Percentiles rank a stretch among this genome's conserved stretches.
These are phyloP conservation scores for Ciconia boyciana DNA, from an alignment of 2,113 vertebrate genomes.

Conservation along the genomic window DNA sequence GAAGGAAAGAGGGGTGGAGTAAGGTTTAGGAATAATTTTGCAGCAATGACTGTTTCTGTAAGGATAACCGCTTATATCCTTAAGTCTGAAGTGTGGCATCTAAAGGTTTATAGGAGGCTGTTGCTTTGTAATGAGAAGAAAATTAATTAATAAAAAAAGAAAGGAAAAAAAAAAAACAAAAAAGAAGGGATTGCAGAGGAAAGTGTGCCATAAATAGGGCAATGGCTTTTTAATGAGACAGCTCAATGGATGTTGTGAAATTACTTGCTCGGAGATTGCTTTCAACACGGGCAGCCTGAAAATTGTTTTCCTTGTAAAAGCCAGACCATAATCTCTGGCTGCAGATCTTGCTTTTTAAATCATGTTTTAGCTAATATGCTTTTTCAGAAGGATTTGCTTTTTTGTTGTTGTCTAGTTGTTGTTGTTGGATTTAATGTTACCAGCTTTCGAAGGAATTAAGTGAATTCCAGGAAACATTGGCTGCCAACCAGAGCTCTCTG, in stretches of 20 bases:
- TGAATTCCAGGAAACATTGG: conserved; percentile 38
- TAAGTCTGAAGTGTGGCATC: neutral
- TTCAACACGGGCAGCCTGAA: conserved; percentile 34
- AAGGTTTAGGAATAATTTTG: neutral
- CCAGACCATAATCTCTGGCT: conserved; percentile 25
- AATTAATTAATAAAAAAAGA: neutral
- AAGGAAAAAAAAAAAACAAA: neutral
- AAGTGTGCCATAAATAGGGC: conserved; percentile 3
- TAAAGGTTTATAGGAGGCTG: neutral
- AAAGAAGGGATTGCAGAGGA: neutral
- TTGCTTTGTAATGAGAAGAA: neutral
- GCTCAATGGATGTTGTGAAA: conserved; percentile 55
- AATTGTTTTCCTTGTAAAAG: conserved; percentile 62
- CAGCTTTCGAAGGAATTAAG: conserved; percentile 44
- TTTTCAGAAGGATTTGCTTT: conserved; percentile 49
- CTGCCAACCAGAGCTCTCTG: neutral
- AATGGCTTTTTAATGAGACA: conserved; percentile 57
- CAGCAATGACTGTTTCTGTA: neutral
- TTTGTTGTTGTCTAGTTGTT: conserved; percentile 26
- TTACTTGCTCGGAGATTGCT: conserved; percentile 43
- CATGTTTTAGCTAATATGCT: conserved; percentile 40
- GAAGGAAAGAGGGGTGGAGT: neutral
- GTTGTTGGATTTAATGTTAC: conserved; percentile 41
- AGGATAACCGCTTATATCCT: neutral
- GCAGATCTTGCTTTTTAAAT: conserved; percentile 56